Percentiles rank a stretch among this genome's conserved stretches.
phyloP scores from a whole-genome alignment of 2,888 invertebrate species.

The Alsophila aescularia region DNA sequence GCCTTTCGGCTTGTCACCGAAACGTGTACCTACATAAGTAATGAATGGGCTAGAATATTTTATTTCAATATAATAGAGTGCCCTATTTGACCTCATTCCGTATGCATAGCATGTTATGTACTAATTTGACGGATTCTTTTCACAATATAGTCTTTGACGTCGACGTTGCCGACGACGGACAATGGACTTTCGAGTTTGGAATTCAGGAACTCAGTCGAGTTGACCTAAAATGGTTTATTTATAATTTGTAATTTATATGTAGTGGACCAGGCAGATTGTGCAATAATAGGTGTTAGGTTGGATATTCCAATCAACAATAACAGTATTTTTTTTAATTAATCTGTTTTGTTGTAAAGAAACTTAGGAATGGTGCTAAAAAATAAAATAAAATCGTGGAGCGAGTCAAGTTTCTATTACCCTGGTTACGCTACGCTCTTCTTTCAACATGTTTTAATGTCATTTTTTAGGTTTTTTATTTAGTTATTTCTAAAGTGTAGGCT shows the following conservation, averaged over 20 bases:
- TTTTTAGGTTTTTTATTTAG: too few species aligned
- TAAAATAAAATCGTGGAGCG: too few species aligned
- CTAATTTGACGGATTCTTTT: conserved; percentile 81
- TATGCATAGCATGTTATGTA: conserved; percentile 81
- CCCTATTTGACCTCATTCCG: conserved; percentile 81
- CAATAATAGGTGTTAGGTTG: too few species aligned
- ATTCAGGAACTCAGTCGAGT: conserved; percentile 34
- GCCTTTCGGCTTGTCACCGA: conserved; percentile 73
- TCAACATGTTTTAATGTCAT: too few species aligned
- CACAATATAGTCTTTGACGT: conserved; percentile 74
- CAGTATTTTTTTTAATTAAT: too few species aligned
- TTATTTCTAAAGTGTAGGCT: too few species aligned
- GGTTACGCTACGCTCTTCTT: too few species aligned
- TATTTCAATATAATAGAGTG: conserved; percentile 80
- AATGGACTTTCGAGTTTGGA: conserved; percentile 45
- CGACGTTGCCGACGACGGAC: conserved; percentile 60
- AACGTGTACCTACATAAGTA: conserved; percentile 62
- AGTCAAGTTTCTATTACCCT: too few species aligned
- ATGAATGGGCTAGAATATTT: conserved; percentile 82
- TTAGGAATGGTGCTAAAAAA: too few species aligned
- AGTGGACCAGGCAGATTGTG: neutral
- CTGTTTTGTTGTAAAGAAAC: too few species aligned
- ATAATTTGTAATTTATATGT: neutral
- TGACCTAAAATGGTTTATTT: conserved; percentile 11
- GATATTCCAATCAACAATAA: too few species aligned